Percentiles rank a stretch among this genome's conserved stretches.
These are phyloP conservation scores for Panagrolaimus sp. DNA, from an alignment of 1,140 invertebrate genomes.

Conservation along the genomic window DNA sequence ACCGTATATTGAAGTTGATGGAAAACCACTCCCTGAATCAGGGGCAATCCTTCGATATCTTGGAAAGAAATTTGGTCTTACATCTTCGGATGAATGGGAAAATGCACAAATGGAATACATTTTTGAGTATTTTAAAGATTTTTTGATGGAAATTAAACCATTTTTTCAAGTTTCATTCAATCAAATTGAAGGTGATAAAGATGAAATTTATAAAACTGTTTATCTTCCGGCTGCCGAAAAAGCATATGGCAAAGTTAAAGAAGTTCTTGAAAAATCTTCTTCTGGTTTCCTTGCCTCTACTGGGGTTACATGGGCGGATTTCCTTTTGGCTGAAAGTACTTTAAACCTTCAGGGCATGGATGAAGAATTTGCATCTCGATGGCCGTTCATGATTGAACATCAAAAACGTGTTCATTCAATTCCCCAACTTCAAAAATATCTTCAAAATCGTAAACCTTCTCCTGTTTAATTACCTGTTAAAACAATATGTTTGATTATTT, in stretches of 20 bases:
- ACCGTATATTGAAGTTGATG: background rate
- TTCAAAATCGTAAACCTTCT: background rate
- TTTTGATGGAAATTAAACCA: background rate
- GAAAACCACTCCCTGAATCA: background rate
- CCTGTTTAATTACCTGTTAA: background rate
- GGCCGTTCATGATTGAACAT: slow-evolving; percentile 4
- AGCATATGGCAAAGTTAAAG: background rate
- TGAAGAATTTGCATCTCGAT: background rate
- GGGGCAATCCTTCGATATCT: slow-evolving; percentile 2
- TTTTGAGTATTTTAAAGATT: background rate
- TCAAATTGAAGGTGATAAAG: background rate
- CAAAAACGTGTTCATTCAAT: slow-evolving; percentile 12
- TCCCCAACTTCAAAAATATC: slow-evolving; percentile 11
- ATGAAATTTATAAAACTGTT: background rate
- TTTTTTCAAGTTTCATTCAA: background rate
- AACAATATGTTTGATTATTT: no score
- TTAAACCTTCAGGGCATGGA: background rate
- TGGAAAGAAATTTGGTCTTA: background rate
- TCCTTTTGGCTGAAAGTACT: background rate
- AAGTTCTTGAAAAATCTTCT: background rate
- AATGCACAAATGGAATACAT: background rate
- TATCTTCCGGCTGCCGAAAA: background rate
- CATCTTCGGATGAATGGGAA: background rate
- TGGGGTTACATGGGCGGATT: slow-evolving; percentile 13
- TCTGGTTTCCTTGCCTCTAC: background rate